A percentile compares a stretch with the other conserved stretches of the same genome.
These are phyloP conservation scores for Pseudomyrmex dendroicus DNA, from an alignment of 1,140 invertebrate species.

Conservation along the genomic window DNA sequence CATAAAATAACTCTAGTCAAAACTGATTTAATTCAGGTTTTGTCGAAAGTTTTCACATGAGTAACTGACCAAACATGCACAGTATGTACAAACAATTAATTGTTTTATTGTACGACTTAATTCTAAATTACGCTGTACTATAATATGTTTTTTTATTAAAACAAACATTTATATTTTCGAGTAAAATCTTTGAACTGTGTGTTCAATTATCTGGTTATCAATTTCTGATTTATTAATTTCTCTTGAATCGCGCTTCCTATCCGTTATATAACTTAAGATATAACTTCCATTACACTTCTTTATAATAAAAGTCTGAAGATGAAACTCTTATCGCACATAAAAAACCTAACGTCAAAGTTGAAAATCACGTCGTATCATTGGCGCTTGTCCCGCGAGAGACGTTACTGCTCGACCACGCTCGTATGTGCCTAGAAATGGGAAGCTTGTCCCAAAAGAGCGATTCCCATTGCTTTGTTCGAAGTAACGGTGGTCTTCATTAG, in stretches of 20 bases:
- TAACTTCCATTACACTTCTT: not conserved
- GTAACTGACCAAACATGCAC: too few species aligned
- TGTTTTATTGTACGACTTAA: too few species aligned
- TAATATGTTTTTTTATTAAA: too few species aligned
- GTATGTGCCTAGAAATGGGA: conserved; percentile 49
- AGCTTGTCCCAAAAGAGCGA: conserved; percentile 54
- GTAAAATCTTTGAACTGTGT: too few species aligned
- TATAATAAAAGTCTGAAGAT: not conserved
- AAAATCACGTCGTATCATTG: conserved; percentile 38
- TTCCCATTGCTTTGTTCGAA: conserved; percentile 66
- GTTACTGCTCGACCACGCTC: conserved; percentile 41
- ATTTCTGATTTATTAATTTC: too few species aligned
- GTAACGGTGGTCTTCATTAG: conserved; percentile 63
- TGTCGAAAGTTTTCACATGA: too few species aligned
- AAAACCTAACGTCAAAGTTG: conserved; percentile 39
- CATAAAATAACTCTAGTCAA: too few species aligned
- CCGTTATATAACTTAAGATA: not conserved
- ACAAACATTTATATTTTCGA: too few species aligned
- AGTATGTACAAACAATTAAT: too few species aligned
- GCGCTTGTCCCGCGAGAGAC: conserved; percentile 47
- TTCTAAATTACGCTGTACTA: too few species aligned
- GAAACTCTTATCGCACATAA: conserved; percentile 51
- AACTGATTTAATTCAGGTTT: too few species aligned
- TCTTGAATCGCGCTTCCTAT: not conserved
- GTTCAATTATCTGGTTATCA: too few species aligned